Evolutionary conservation across 2,888 invertebrate genomes (phyloP).

Genomic region (Standfussiana lucernea): DNA sequence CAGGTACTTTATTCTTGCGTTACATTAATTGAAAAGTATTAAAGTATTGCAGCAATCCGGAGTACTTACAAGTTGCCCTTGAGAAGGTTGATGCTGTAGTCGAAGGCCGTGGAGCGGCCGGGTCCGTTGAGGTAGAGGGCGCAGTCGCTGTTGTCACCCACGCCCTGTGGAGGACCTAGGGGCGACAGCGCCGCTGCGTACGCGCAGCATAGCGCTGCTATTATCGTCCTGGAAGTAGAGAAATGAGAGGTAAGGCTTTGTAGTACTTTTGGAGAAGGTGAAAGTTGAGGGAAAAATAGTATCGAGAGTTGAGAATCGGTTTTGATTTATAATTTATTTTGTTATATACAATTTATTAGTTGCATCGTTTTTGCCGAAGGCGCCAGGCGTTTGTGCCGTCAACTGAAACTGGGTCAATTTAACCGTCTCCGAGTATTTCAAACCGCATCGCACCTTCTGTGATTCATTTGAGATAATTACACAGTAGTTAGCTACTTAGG

Average conservation of each 20-base stretch:
- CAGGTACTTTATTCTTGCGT: conserved; percentile 22
- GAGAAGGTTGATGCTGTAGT: conserved; percentile 96
- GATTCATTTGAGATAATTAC: conserved; percentile 29
- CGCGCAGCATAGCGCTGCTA: conserved; percentile 82
- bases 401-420: conserved; percentile 52
- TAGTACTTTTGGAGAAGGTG: background rate
- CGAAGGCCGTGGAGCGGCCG: conserved; percentile 95
- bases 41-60: conserved; percentile 17
- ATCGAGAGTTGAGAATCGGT: conserved; percentile 22
- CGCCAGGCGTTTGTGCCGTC: conserved; percentile 17
- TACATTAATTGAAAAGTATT: conserved; percentile 15
- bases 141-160: conserved; percentile 91
- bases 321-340: conserved; percentile 32
- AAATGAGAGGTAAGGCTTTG: background rate
- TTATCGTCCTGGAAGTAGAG: conserved; percentile 80
- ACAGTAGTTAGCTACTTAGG: background rate
- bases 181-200: conserved; percentile 75
- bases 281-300: background rate
- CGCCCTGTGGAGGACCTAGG: conserved; percentile 74
- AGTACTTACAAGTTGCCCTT: conserved; percentile 94
- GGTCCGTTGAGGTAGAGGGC: conserved; percentile 94
- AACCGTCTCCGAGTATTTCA: conserved; percentile 33
- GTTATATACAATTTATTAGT: too few species aligned
- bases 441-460: conserved; percentile 40
- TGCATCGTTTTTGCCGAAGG: conserved; percentile 34